Evolutionary conservation across 2,797 vertebrate species (phyloP).

Genomic region (Mormyrus proboscirostris): DNA sequence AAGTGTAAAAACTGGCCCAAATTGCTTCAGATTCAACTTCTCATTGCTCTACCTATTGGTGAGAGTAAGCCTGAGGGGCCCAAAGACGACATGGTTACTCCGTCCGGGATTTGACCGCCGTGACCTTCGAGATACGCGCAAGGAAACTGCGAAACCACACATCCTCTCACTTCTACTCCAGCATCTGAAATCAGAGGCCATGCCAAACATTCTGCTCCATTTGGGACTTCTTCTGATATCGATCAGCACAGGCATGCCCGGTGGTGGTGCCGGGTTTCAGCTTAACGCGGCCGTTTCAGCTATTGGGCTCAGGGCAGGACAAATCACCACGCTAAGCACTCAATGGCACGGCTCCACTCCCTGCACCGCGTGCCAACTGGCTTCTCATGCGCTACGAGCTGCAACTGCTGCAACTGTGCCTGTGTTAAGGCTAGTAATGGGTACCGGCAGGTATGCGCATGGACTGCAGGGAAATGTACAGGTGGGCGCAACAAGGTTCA

Average conservation of each 20-base stretch:
- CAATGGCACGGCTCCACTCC: neutral
- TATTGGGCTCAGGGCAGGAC: neutral
- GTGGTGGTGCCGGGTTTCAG: neutral
- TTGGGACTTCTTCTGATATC: neutral
- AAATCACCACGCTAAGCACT: neutral
- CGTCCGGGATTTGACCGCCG: neutral
- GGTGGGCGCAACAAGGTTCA: neutral
- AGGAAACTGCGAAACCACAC: neutral
- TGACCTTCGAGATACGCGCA: neutral
- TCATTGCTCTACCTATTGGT: neutral
- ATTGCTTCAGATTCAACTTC: neutral
- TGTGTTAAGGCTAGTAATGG: neutral
- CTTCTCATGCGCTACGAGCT: neutral
- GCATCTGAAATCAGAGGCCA: neutral
- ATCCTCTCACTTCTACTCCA: neutral
- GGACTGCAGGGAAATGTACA: neutral
- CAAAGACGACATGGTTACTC: neutral
- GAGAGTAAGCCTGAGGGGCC: neutral
- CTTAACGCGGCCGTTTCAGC: neutral
- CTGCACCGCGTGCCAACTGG: neutral
- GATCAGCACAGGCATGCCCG: neutral
- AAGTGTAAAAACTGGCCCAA: neutral
- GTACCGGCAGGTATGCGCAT: neutral
- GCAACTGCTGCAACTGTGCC: neutral
- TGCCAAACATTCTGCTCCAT: neutral